Evolutionary conservation across 2,888 invertebrate genomes (phyloP), one percentile per base, ranked within the genome.

Genomic region (Lacanobia oleracea): DNA sequence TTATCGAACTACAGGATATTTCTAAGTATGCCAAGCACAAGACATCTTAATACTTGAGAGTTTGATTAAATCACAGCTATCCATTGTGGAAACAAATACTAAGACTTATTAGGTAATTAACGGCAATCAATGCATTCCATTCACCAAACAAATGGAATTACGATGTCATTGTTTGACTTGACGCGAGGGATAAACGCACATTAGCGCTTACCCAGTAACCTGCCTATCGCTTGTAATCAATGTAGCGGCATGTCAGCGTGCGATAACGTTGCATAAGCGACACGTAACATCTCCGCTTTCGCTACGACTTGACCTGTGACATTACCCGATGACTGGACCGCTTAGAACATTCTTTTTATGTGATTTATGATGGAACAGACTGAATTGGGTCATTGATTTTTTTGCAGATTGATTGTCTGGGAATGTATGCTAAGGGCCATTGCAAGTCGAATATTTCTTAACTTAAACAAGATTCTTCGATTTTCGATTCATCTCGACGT

Each of bases 181-280:
- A 67, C 66, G 65, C 54, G 57, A 33, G 18, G 61, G 50, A 50
- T 72, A 75, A 74, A 67, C 61, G 59, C 21, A 37, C 40, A 59
- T 59, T 59, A 59, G 40, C 59, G 21, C 82, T 88, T 89, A 89
- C 90, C 89, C 75, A 89, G 86, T 92, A 89, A 91, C 90, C 91
- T 78, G 87, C 79, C 87, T 87, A 83, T 85, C 67, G 75, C 77
- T 82, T 63, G 81, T 77, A 79, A 86, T 86, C 85, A 83, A 81
- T 79, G 78, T 77, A 79, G 69, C 74, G 40, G 73, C 71, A 70
- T 87, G 81, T 80, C 82, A 77, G 82, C 72, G 69, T 80, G 78
- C 76, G 84, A 85, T 84, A 85, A 81, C 23, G 37, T 87, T 87
- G 62, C 67, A 63, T 80, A 86, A 87, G 18, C 6, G 18, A 77